phyloP scores from a whole-genome alignment of 2,797 vertebrate genomes.

The Schizothorax lantsangensis region DNA sequence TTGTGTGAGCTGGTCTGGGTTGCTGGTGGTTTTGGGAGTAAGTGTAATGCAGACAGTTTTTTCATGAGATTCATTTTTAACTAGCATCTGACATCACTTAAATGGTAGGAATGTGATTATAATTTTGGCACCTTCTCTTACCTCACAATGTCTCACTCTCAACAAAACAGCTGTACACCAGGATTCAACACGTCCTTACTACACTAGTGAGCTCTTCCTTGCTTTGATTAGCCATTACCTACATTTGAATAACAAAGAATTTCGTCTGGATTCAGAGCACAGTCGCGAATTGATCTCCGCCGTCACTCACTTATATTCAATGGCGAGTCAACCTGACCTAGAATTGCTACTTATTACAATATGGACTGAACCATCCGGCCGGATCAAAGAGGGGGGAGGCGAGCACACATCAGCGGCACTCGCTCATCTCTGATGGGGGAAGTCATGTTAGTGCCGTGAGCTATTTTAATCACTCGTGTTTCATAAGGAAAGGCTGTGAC shows the following conservation, averaged over 20 bases:
- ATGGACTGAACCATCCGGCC: slow-evolving; percentile 77
- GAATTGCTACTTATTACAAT: slow-evolving; percentile 85
- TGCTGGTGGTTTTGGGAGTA: background rate
- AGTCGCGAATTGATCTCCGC: background rate
- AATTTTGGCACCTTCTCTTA: background rate
- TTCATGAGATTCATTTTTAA: background rate
- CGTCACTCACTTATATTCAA: slow-evolving; percentile 67
- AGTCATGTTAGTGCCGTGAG: slow-evolving; percentile 20
- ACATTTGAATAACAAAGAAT: slow-evolving; percentile 2
- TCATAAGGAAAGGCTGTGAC: background rate
- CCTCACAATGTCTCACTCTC: background rate
- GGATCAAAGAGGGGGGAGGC: slow-evolving; percentile 60
- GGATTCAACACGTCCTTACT: background rate
- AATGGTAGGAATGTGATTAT: background rate
- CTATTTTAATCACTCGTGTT: slow-evolving; percentile 6
- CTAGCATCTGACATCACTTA: background rate
- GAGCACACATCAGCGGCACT: slow-evolving; percentile 6
- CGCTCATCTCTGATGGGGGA: slow-evolving; percentile 15
- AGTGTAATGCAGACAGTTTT: background rate
- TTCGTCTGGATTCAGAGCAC: background rate
- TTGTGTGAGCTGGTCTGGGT: background rate
- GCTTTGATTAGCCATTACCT: background rate
- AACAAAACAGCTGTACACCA: background rate
- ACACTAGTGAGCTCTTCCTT: background rate
- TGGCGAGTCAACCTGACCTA: slow-evolving; percentile 84